These are phyloP conservation scores for Tamandua tetradactyla DNA, from an alignment of 2,797 vertebrate genomes.

Conservation along the genomic window DNA sequence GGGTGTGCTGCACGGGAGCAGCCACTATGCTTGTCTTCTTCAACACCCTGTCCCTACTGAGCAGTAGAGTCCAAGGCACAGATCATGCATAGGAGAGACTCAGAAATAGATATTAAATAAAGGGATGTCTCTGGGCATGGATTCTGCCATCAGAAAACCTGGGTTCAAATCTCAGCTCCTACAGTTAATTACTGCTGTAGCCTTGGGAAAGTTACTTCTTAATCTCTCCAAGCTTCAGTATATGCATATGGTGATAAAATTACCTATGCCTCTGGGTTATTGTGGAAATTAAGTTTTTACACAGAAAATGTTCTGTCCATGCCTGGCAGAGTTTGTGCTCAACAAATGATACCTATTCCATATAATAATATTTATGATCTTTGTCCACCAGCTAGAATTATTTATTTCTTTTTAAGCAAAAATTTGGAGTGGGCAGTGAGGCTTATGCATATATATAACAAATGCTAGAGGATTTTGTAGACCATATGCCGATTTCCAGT, in stretches of 20 bases:
- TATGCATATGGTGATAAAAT: neutral
- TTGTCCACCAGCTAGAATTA: constrained; percentile 30
- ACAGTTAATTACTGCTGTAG: neutral
- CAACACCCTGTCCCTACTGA: neutral
- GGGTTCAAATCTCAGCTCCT: neutral
- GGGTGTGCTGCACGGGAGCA: neutral
- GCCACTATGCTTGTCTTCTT: neutral
- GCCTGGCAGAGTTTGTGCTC: neutral
- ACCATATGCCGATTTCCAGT: neutral
- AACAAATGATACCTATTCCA: constrained; percentile 13
- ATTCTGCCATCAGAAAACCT: neutral
- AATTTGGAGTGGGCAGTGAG: neutral
- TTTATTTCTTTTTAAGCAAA: constrained; percentile 50
- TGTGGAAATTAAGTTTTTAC: constrained; percentile 56
- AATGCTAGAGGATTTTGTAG: constrained; percentile 16
- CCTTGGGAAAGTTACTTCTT: neutral
- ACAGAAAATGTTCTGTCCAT: neutral
- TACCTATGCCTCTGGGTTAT: neutral
- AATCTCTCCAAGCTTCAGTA: neutral
- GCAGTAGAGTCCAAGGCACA: neutral
- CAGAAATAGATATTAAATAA: neutral
- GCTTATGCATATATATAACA: neutral
- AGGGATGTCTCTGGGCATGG: neutral
- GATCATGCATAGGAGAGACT: neutral
- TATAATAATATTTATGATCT: neutral